Conservation (phyloP, 2,113 vertebrate genomes). For the Hippocampus abdominalis region DNA sequence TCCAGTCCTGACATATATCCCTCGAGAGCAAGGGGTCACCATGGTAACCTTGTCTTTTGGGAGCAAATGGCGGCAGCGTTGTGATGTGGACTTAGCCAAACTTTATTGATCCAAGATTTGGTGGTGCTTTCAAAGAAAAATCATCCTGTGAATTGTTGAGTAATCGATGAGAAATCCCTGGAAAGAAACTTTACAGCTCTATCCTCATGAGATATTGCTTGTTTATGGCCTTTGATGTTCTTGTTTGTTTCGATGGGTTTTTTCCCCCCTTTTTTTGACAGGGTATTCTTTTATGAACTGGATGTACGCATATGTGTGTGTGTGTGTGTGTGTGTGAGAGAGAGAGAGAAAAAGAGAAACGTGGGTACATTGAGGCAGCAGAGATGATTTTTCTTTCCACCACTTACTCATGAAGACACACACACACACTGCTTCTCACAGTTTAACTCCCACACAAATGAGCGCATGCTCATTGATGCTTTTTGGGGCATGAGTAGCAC, state of each 20-base stretch:
- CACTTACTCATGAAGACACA: constrained; percentile 29
- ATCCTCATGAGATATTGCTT: constrained; percentile 35
- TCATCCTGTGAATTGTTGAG: constrained; percentile 21
- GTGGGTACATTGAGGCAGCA: constrained; percentile 50
- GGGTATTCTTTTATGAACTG: constrained; percentile 20
- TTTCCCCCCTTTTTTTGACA: constrained; percentile 20
- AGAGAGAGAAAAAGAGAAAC: not conserved
- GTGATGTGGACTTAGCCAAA: constrained; percentile 45
- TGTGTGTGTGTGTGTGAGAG: constrained; percentile 5
- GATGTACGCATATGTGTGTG: constrained; percentile 14
- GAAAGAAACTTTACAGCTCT: constrained; percentile 42
- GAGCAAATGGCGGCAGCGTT: constrained; percentile 37
- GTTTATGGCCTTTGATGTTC: constrained; percentile 35
- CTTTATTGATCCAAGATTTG: constrained; percentile 61
- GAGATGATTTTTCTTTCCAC: constrained; percentile 60
- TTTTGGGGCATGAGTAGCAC: constrained; percentile 51
- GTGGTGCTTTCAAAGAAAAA: constrained; percentile 52
- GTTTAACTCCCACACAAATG: constrained; percentile 63
- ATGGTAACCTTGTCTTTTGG: constrained; percentile 51
- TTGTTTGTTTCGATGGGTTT: constrained; percentile 22
- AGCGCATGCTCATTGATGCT: constrained; percentile 41
- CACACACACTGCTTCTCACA: constrained; percentile 30
- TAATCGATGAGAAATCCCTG: constrained; percentile 43
- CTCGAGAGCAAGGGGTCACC: constrained; percentile 43
- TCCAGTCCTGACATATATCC: constrained; percentile 32